Evolutionary conservation across 2,888 invertebrate species (phyloP).

Genomic region (Dicyrtomina minuta): DNA sequence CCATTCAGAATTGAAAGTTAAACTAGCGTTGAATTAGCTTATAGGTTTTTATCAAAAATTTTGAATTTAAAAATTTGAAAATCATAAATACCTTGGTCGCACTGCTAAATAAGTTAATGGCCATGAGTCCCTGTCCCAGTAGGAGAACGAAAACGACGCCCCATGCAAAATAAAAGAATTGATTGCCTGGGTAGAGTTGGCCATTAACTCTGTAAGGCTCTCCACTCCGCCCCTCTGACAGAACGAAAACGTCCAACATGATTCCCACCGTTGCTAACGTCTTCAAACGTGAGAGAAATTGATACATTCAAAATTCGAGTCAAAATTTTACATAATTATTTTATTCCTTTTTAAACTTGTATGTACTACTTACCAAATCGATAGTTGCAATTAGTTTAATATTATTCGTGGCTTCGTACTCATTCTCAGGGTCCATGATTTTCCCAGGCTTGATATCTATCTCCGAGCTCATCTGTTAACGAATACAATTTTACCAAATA

Average conservation of each 20-base stretch:
- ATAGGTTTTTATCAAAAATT: no score
- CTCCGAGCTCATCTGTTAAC: background rate
- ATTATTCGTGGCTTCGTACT: slow-evolving; percentile 9
- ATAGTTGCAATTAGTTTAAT: slow-evolving; percentile 15
- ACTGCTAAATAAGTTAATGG: slow-evolving; percentile 27
- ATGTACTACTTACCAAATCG: slow-evolving; percentile 27
- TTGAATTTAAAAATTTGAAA: no score
- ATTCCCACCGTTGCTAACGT: slow-evolving; percentile 29
- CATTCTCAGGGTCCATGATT: slow-evolving; percentile 3
- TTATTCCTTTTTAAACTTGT: no score
- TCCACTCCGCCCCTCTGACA: slow-evolving; percentile 15
- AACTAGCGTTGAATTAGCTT: background rate
- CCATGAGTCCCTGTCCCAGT: slow-evolving; percentile 29
- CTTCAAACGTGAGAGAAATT: background rate
- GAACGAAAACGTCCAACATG: slow-evolving; percentile 26
- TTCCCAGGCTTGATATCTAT: background rate
- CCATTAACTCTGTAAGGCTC: background rate
- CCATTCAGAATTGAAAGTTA: no score
- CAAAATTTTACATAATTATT: background rate
- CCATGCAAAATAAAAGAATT: slow-evolving; percentile 29
- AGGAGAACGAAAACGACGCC: slow-evolving; percentile 18
- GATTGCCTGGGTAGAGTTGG: slow-evolving; percentile 8
- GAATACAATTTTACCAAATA: no score
- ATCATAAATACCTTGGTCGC: slow-evolving; percentile 32
- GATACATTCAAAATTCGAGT: background rate